Conservation (phyloP, 2,113 vertebrate genomes). For the Sprattus sprattus region DNA sequence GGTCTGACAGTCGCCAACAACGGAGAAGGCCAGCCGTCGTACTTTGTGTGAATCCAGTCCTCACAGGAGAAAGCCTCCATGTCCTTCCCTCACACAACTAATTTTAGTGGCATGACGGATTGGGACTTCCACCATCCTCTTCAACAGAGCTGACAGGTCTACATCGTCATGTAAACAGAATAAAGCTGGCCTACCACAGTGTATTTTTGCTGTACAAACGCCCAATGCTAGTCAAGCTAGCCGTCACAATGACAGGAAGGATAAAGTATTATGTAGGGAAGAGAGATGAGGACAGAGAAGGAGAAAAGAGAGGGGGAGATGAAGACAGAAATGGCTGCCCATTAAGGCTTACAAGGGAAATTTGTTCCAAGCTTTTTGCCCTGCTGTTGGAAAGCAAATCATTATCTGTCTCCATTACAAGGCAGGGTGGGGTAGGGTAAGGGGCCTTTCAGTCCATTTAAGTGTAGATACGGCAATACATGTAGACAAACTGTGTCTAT, state of each 20-base stretch:
- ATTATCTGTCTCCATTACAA: background rate
- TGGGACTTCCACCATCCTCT: background rate
- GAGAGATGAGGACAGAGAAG: background rate
- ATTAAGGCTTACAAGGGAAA: no score
- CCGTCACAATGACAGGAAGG: background rate
- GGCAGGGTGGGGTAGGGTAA: background rate
- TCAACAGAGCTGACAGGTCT: background rate
- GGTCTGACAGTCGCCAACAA: background rate
- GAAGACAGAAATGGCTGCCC: background rate
- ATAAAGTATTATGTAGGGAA: no score
- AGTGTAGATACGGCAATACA: background rate
- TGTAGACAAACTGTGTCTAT: background rate
- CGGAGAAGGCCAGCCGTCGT: background rate
- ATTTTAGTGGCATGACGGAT: background rate
- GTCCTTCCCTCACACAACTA: background rate
- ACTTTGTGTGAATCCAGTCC: background rate
- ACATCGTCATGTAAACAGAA: background rate
- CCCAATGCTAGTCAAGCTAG: background rate
- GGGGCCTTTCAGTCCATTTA: background rate
- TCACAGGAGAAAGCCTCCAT: background rate
- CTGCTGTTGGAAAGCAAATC: no score
- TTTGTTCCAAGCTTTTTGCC: no score
- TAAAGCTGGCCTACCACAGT: background rate
- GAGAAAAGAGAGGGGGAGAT: background rate
- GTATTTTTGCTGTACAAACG: background rate